Base-by-base conservation (phyloP, 2,113 vertebrate species). In the Scytalopus superciliaris region DNA sequence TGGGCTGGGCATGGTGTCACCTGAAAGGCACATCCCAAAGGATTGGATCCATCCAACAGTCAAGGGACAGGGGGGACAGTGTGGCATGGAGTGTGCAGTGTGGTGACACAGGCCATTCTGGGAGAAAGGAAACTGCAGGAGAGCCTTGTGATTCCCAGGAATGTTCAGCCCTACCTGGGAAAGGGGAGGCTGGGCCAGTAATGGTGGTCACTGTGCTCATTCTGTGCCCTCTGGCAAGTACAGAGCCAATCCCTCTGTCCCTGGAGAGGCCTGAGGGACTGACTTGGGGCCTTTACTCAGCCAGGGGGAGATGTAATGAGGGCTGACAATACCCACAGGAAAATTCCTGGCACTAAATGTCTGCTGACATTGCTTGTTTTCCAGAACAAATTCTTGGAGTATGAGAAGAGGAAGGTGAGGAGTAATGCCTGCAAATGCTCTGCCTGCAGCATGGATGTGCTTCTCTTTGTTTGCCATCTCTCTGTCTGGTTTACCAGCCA, bases 341-440 rank as follows among this genome's bases (percentile, higher is more conserved):
- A 62, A 27, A n/a, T 33, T 45, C 35, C 35, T 84, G 44, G 39
- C 12, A 87, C 4, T 89, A 82, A 94, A 52, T 45, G 9, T 82
- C 92, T 94, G 93, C 52, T 94, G 9, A 73, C 72, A 47, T 90
- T 78, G 69, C 49, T 98, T 93, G 72, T 59, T 94, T 97, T 98
- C 89, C 98, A 99, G 99, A 98, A 96, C 83, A 99, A 98, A 88
- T 99, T 99, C 97, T 98, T 98, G 59, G 99, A 99, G 95, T 99
- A 99, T 4, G 99, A 99, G 96, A 99, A 98, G 97, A 98, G 97
- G 93, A 99, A 99, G 99, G 99, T 99, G 97, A 97, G 96, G 56
- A 57, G 5, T 6, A 35, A 7, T 5, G 2, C 24, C 33, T 68
- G 39, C 6, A 37, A 50, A 14, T 37, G 31, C 67, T 73, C 62